Base-by-base conservation (phyloP, 2,797 vertebrate species). In the Acipenser oxyrinchus region DNA sequence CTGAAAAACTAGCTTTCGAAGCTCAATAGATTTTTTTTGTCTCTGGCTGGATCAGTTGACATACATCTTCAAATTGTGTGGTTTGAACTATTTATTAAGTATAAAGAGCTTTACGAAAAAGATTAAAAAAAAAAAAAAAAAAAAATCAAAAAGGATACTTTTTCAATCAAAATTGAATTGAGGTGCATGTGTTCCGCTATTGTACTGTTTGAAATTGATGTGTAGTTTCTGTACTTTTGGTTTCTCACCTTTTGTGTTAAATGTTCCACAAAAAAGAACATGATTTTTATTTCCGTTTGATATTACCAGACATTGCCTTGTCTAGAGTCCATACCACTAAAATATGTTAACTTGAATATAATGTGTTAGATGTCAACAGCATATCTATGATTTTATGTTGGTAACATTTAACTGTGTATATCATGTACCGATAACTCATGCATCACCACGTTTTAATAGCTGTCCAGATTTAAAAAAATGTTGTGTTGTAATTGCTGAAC, bases 1-100 rank as follows among this genome's bases (percentile, higher is more conserved):
- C 51, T 57, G 60, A 62, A 60, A 52, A 61, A 37, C 5, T 37
- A 37, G 37, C 37, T 37, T 37, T 37, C 4, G 13, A 13, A 63
- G 49, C 59, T 48, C 6, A 13, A 52, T 62, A 62, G 61, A 68
- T 62, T 72, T 76, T 61, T 75, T 76, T 78, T 88, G 83, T 88
- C 75, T 90, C 93, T 96, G 94, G 90, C 94, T 91, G 94, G 94
- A 82, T 93, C 94, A 94, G 93, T 88, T 80, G 78, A 71, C 81
- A 37, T 64, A 70, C 51, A 69, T 64, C 72, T 72, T 64, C 72
- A 76, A 71, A 76, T 71, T 64, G 55, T 68, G 51, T 63, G 49
- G 72, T 71, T 79, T 77, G 69, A 73, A 69, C 72, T 80, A 83
- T 94, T 93, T 93, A 94, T 91, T 88, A 84, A 65, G 66, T 73